Base-by-base conservation (phyloP, 1,140 invertebrate genomes). In the Ptiloglossa arizonensis region DNA sequence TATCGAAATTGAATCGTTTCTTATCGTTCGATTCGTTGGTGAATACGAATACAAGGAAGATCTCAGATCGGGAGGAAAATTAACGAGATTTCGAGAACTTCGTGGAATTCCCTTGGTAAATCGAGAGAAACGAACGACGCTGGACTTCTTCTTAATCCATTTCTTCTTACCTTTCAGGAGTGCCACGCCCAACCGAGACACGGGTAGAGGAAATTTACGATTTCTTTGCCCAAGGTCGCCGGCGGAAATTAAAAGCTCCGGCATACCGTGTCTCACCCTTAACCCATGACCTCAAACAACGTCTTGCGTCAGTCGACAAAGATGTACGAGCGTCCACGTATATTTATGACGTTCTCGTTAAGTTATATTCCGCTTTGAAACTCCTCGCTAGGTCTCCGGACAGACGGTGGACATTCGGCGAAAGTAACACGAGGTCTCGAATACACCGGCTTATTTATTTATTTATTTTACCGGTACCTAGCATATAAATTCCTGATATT, bases 191-290 rank as follows among this genome's bases (percentile, higher is more conserved):
- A 77, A 27, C 56, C 71, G 44, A 72, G 50, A 24, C 75, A 27
- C 57, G 44, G 68, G 35, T 19, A 50, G 44, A 78, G 64, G n/a
- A 83, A 85, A 85, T 85, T 85, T 83, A 85, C 81, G 78, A 85
- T 85, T 83, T 83, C 81, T 83, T 83, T 83, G 71, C 52, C 50
- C 56, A 77, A 76, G 71, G 78, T 68, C 50, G 57, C 29, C 62
- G 24, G 50, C 54, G 60, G 72, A 85, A 83, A 85, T 85, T 85
- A 85, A 79, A 84, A 75, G 56, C 27, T 29, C 41, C 64, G 46
- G 46, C 73, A 32, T 57, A 80, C 44, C 17, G n/a, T 74, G 52
- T 54, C 67, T 72, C 44, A 48, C 80, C 69, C 54, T 64, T 64
- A 56, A 74, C 57, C 71, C 60, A 46, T 68, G 46, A 70, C 64